Base-by-base conservation (phyloP, 1,140 invertebrate genomes). In the Coelopa frigida region DNA sequence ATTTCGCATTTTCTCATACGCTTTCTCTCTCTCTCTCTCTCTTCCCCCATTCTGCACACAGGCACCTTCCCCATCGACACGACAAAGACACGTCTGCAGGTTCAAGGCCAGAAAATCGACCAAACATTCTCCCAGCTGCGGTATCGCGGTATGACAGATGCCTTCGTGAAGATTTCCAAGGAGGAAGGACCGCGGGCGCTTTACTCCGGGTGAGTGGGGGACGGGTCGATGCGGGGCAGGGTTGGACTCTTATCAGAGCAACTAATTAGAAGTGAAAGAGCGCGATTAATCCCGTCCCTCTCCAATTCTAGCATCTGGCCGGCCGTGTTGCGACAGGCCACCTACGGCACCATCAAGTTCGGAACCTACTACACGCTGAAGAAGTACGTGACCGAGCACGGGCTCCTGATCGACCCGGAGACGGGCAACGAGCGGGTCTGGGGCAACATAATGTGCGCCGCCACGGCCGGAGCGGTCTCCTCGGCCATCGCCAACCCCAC, bases 61-160 rank as follows among this genome's bases (percentile, higher is more conserved):
- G 93, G 91, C 49, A 98, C 94, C n/a, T 98, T 96, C 77, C 94
- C 94, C 14, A 85, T 98, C 54, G 94, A 98, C 69, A 89, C 92
- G 14, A 92, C 93, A 26, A 98, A 98, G 73, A 97, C 93, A 24
- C 78, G 94, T 55, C 78, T 98, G 29, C 94, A 97, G 78, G 82
- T 97, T 57, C 94, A 97, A 73, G 91, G 91, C 11, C 91, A 95
- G 72, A 84, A 80, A 64, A 75, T 82, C 55, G 90, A 94, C 73
- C 77, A 80, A 50, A 79, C 78, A 46, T 80, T 84, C 75, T 78
- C 83, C 29, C 74, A 80, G 61, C 71, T 89, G 12, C 86, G 84
- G 53, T 97, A 97, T 66, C 80, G 81, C 53, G 92, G 92, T 45
- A 94, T 95, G 89, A 78, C 82, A 38, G 89, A 96, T 80, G 92